These are phyloP conservation scores for Oryzias dopingdopingensis DNA, from an alignment of 2,797 vertebrate genomes.

Conservation along the genomic window DNA sequence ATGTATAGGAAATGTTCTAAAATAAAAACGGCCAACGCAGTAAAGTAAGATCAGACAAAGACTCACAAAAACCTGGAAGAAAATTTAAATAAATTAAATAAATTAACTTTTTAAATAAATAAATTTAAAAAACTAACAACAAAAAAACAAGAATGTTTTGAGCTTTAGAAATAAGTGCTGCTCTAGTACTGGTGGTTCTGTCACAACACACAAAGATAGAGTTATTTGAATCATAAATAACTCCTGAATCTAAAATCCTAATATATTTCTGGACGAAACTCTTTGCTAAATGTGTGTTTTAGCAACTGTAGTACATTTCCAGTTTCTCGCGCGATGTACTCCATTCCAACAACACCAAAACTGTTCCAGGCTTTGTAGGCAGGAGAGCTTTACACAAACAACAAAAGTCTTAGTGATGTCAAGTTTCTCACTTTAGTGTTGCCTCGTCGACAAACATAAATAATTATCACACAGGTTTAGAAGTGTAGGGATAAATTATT, in stretches of 20 bases:
- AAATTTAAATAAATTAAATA: too few relatives aligned
- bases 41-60: not conserved
- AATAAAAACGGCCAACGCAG: not conserved
- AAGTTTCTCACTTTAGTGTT: constrained; percentile 32
- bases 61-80: not conserved
- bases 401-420: constrained; percentile 25
- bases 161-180: constrained; percentile 12
- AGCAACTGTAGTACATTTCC: not conserved
- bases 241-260: not conserved
- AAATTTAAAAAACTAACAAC: not conserved
- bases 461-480: constrained; percentile 63
- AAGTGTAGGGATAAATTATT: constrained; percentile 61
- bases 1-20: not conserved
- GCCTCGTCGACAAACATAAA: constrained; percentile 36
- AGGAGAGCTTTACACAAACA: not conserved
- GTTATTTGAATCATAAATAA: too few relatives aligned
- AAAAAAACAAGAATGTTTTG: not conserved
- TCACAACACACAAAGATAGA: constrained; percentile 13
- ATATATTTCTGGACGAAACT: constrained; percentile 26
- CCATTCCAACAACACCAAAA: too few relatives aligned
- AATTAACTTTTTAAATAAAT: too few relatives aligned
- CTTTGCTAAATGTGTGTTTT: constrained; percentile 24
- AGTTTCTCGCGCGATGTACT: too few relatives aligned
- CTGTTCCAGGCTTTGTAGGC: too few relatives aligned
- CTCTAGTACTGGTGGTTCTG: constrained; percentile 11